These are phyloP conservation scores for Pteruthius melanotis DNA, from an alignment of 2,113 vertebrate genomes.

Conservation along the genomic window DNA sequence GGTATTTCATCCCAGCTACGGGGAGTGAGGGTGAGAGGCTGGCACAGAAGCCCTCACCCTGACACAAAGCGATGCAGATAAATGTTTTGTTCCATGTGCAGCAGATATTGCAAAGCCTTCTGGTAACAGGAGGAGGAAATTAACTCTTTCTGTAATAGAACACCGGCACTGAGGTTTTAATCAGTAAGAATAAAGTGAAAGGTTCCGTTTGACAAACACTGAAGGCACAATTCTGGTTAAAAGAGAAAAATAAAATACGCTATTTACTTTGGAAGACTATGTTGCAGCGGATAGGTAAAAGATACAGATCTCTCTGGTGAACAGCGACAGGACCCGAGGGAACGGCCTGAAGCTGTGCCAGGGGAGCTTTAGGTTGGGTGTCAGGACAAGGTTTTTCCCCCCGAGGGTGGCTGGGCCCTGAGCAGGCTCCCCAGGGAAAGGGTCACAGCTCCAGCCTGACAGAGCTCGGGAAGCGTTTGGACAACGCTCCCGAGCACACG, in stretches of 20 bases:
- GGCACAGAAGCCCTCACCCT: too few relatives aligned
- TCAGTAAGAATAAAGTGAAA: background rate
- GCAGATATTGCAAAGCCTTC: background rate
- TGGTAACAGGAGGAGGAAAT: background rate
- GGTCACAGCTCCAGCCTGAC: background rate
- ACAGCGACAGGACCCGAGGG: too few relatives aligned
- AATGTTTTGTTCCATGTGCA: background rate
- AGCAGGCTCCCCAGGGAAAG: background rate
- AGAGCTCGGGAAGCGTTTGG: background rate
- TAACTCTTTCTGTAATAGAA: background rate
- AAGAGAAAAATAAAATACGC: rapidly evolving
- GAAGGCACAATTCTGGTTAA: background rate
- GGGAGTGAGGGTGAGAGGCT: too few relatives aligned
- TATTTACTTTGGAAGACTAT: background rate
- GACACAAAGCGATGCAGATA: too few relatives aligned
- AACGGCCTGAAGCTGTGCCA: background rate
- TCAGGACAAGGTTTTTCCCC: background rate
- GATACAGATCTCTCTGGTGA: background rate
- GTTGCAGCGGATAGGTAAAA: rapidly evolving
- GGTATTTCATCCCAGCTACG: too few relatives aligned
- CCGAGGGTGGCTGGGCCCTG: background rate
- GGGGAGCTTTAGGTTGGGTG: background rate
- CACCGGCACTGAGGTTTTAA: background rate
- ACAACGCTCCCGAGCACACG: rapidly evolving
- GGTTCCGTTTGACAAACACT: rapidly evolving